phyloP scores from a whole-genome alignment of 1,140 invertebrate species.

The Caerostris darwini region DNA sequence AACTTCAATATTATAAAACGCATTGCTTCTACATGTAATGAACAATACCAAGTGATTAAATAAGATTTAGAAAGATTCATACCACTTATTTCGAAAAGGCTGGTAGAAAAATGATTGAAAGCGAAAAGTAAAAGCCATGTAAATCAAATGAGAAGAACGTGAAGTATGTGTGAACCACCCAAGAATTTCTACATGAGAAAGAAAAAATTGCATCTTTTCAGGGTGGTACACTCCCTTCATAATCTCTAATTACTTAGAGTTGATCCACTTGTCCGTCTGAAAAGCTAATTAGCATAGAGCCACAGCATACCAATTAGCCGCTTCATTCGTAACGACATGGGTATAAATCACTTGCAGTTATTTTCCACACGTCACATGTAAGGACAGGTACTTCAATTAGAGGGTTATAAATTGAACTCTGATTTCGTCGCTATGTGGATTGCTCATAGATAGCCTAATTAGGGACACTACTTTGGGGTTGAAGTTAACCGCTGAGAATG shows the following conservation, averaged over 20 bases:
- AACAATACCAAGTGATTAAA: too few relatives aligned
- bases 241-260: background rate
- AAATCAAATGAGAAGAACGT: background rate
- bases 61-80: too few relatives aligned
- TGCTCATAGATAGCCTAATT: slow-evolving; percentile 43
- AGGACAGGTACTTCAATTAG: slow-evolving; percentile 72
- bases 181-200: background rate
- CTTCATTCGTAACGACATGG: slow-evolving; percentile 60
- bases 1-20: too few relatives aligned
- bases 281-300: slow-evolving; percentile 43
- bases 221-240: background rate
- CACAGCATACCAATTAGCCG: slow-evolving; percentile 65
- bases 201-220: background rate
- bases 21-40: too few relatives aligned
- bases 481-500: slow-evolving; percentile 56
- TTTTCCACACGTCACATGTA: slow-evolving; percentile 64
- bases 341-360: slow-evolving; percentile 71
- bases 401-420: slow-evolving; percentile 66
- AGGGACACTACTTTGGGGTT: slow-evolving; percentile 58
- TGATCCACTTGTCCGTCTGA: background rate
- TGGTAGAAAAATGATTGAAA: background rate
- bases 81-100: too few relatives aligned
- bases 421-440: slow-evolving; percentile 5
- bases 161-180: background rate
- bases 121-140: background rate